A percentile compares a stretch with the other conserved stretches of the same genome.
phyloP scores from a whole-genome alignment of 2,888 invertebrate species.

The Caenorhabditis drosophilae region DNA sequence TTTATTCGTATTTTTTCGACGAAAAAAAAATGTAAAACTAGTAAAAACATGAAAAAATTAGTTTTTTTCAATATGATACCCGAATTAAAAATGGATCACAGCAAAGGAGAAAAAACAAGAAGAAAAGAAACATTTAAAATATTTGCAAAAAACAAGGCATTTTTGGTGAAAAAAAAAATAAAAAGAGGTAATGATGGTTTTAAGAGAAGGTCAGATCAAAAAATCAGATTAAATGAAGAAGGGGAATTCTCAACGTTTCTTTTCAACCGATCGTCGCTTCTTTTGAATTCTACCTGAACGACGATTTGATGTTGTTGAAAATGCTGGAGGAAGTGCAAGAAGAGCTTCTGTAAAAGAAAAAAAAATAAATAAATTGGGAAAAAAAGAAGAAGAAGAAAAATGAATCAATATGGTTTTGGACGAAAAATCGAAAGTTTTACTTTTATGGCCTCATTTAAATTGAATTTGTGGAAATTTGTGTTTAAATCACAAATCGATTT shows the following conservation, averaged over 20 bases:
- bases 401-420: slow-evolving; percentile 2
- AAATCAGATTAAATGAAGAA: not conserved
- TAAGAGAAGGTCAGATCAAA: not conserved
- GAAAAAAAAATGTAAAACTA: too few relatives aligned
- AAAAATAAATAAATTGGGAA: not conserved
- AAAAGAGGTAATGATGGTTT: not conserved
- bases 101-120: not conserved
- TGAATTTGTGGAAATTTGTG: too few relatives aligned
- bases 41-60: too few relatives aligned
- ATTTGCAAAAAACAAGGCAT: too few relatives aligned
- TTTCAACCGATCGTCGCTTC: slow-evolving; percentile 32
- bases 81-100: slow-evolving; percentile 13
- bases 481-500: not conserved
- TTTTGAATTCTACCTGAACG: slow-evolving; percentile 3
- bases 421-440: not conserved
- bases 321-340: slow-evolving; percentile 7
- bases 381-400: not conserved
- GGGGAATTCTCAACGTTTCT: slow-evolving; percentile 29
- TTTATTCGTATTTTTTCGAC: too few relatives aligned
- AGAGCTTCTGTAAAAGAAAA: slow-evolving; percentile 3
- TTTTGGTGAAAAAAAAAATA: not conserved
- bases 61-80: too few relatives aligned
- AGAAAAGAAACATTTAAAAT: too few relatives aligned
- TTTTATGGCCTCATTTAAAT: too few relatives aligned
- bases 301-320: slow-evolving; percentile 4